Conservation (phyloP, 2,797 vertebrate species). For the Apogon hyalosoma region DNA sequence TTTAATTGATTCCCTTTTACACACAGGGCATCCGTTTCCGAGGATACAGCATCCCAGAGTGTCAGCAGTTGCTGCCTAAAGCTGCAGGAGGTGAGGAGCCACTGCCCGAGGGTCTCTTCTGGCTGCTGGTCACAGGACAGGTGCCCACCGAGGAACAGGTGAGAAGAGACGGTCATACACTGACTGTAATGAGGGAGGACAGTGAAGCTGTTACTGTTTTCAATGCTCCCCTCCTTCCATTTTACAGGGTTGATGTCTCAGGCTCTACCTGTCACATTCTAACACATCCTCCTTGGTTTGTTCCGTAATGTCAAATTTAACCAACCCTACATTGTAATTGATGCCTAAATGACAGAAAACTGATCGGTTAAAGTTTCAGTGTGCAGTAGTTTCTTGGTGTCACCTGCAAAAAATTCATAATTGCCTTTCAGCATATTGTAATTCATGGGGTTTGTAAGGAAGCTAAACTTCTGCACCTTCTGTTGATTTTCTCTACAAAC, state of each 20-base stretch:
- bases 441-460: no score
- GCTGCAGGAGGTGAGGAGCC: slow-evolving; percentile 92
- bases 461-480: no score
- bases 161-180: slow-evolving; percentile 24
- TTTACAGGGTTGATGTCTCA: neutral
- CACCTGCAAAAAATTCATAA: no score
- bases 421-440: no score
- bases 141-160: slow-evolving; percentile 96
- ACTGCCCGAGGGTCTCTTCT: slow-evolving; percentile 96
- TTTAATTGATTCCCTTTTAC: slow-evolving; percentile 19
- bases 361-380: no score
- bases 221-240: neutral
- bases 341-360: no score
- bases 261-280: neutral
- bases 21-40: slow-evolving; percentile 94
- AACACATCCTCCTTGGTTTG: neutral
- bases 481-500: no score
- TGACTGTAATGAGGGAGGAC: neutral
- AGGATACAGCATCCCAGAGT: slow-evolving; percentile 96
- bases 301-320: neutral
- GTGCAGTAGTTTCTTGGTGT: no score
- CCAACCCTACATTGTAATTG: neutral
- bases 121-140: slow-evolving; percentile 94
- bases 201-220: slow-evolving; percentile 2
- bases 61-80: slow-evolving; percentile 94